Base-by-base conservation (phyloP, 2,888 invertebrate genomes). In the Pollenia amentaria region DNA sequence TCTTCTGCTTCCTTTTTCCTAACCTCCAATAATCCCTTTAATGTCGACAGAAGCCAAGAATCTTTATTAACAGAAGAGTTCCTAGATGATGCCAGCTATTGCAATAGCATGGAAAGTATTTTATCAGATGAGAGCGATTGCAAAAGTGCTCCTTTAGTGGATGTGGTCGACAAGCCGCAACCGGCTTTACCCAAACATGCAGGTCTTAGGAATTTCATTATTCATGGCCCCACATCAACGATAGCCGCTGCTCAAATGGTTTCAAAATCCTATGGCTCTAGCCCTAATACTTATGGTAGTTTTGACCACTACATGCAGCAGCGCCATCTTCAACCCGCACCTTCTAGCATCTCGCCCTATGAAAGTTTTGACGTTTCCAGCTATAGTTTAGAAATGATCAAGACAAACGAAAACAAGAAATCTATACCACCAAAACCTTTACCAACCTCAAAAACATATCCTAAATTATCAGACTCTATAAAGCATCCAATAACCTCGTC, bases 1-100 rank as follows among this genome's bases (percentile, higher is more conserved):
- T 97, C 96, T 57, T 96, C 97, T 89, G 97, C 97, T 7, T 97
- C 97, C 89, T 97, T 97, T 93, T 97, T 97, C 89, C 92, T 97
- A 38, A 96, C 96, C 79, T 88, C 88, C 8, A 96, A 95, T 79
- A 88, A 91, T 89, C 91, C 91, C 0, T 91, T 92, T 55, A 90
- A 82, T 89, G 95, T 95, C 88, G 94, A 95, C 86, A 95, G 95
- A 88, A 97, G 97, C 86, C 97, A 97, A 90, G 97, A 97, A 89
- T 97, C 97, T 29, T 94, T 97, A 48, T 91, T 97, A 8, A 97
- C 97, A 0, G 96, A 96, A 88, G 96, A 96, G 88, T 95, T 95
- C 88, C 87, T 89, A 53, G 90, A 89, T 18, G 93, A 95, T 69
- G 96, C 95, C 55, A 94, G 95, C 84, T 96, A 96, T 90, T 96